A percentile compares a stretch with the other conserved stretches of the same genome.
phyloP scores from a whole-genome alignment of 1,140 invertebrate genomes.

The Ceratina calcarata region DNA sequence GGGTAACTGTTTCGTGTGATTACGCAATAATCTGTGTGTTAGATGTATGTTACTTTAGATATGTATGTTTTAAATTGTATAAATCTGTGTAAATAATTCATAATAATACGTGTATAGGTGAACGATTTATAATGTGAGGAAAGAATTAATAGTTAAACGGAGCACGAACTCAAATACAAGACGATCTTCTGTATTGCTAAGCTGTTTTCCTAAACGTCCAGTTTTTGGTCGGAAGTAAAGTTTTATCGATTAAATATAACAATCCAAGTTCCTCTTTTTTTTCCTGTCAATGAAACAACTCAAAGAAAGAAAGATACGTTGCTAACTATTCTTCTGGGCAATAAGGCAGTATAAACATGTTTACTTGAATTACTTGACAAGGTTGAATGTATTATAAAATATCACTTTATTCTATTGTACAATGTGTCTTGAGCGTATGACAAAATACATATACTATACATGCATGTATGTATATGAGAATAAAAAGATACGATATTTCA shows the following conservation, averaged over 20 bases:
- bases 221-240: no score
- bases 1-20: neutral
- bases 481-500: neutral
- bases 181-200: no score
- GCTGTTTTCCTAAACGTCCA: no score
- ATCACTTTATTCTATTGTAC: neutral
- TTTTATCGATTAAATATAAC: no score
- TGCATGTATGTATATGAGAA: neutral
- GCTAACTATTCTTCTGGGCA: neutral
- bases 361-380: neutral
- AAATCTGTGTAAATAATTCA: slow-evolving; percentile 13
- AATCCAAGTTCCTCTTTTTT: no score
- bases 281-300: no score
- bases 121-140: neutral
- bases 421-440: neutral
- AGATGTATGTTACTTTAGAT: neutral
- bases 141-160: neutral
- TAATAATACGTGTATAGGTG: neutral
- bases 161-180: no score
- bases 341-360: neutral
- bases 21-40: slow-evolving; percentile 35
- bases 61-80: neutral
- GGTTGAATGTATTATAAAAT: neutral
- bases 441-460: no score
- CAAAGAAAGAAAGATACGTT: neutral